Percentiles rank a stretch among this genome's conserved stretches.
Evolutionary conservation across 1,140 invertebrate genomes (phyloP).

Genomic region (Galleria mellonella): DNA sequence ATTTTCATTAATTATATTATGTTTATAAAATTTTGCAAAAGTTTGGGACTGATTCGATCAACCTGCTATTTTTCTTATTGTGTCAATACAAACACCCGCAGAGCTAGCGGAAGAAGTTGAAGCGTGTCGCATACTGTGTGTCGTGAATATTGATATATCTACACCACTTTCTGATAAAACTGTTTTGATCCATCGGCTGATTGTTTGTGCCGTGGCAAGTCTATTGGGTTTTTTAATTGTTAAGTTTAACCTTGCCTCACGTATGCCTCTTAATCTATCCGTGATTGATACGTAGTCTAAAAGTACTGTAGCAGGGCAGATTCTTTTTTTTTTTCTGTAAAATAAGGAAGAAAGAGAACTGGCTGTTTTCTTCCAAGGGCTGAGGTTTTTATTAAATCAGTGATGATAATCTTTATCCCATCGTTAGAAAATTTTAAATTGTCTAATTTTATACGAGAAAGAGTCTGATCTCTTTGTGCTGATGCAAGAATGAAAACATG

Average conservation of each 20-base stretch:
- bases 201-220: not conserved
- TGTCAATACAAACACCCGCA: not conserved
- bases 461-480: conserved; percentile 21
- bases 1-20: not conserved
- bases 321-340: conserved; percentile 11
- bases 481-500: too few relatives aligned
- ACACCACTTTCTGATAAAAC: not conserved
- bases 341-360: conserved; percentile 19
- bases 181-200: not conserved
- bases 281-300: conserved; percentile 17
- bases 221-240: not conserved
- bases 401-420: conserved; percentile 11
- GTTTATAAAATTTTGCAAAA: not conserved
- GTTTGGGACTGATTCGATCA: not conserved
- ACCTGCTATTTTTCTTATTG: not conserved
- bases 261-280: conserved; percentile 6
- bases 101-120: not conserved
- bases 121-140: not conserved
- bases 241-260: not conserved
- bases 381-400: conserved; percentile 27
- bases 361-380: conserved; percentile 11
- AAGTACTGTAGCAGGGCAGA: conserved; percentile 20
- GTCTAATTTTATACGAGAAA: conserved; percentile 13
- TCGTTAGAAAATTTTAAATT: conserved; percentile 2
- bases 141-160: not conserved